These are phyloP conservation scores for Solenopsis invicta DNA, from an alignment of 1,140 invertebrate species.

Conservation along the genomic window DNA sequence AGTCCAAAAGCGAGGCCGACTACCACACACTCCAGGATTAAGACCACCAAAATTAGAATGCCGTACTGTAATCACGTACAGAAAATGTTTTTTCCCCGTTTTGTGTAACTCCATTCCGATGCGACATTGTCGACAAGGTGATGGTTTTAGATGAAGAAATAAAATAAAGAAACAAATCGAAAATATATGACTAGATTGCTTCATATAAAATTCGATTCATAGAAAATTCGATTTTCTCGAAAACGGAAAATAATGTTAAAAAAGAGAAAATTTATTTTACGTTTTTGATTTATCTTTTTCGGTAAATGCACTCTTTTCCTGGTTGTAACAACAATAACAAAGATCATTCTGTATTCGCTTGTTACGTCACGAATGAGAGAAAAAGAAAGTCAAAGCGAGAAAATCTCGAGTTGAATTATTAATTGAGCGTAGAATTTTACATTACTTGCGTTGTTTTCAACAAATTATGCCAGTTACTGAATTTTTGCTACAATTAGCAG, in stretches of 20 bases:
- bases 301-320: not conserved
- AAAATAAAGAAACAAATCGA: not conserved
- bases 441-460: not conserved
- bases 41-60: conserved; percentile 90
- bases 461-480: not conserved
- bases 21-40: conserved; percentile 91
- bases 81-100: conserved; percentile 6
- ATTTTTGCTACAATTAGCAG: not conserved
- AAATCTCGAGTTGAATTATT: not conserved
- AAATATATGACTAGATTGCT: not conserved
- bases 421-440: conserved; percentile 1
- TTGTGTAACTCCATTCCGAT: conserved; percentile 1
- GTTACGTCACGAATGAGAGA: not conserved
- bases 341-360: not conserved
- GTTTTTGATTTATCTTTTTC: not conserved
- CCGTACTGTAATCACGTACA: conserved; percentile 90
- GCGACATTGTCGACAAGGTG: not conserved
- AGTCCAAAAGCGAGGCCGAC: conserved; percentile 91
- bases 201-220: too few relatives aligned
- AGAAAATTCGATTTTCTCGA: not conserved
- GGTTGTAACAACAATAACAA: not conserved
- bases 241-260: not conserved
- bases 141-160: not conserved
- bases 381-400: not conserved
- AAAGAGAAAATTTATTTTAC: not conserved